A percentile compares a stretch with the other conserved stretches of the same genome.
Conservation (phyloP, 2,797 vertebrate genomes). For the Manis crassicaudata region DNA sequence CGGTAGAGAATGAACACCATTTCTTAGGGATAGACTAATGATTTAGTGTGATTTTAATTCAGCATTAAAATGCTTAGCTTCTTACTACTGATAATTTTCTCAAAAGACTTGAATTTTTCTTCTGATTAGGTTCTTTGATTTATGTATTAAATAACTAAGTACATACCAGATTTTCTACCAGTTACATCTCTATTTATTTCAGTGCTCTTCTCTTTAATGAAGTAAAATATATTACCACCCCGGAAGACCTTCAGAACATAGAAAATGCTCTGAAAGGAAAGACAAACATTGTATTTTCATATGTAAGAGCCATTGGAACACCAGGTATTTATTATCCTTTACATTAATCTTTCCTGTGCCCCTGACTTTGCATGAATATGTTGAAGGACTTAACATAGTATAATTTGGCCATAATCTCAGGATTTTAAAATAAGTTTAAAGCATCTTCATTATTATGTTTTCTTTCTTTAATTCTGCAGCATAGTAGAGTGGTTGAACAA, state of each 20-base stretch:
- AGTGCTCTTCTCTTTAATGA: slow-evolving; percentile 95
- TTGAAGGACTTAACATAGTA: not conserved
- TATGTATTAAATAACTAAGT: slow-evolving; percentile 26
- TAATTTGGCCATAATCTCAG: not conserved
- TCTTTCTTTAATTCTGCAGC: not conserved
- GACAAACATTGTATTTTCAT: slow-evolving; percentile 90
- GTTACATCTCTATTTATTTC: slow-evolving; percentile 70
- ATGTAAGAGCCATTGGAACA: slow-evolving; percentile 92
- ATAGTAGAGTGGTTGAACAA: not conserved
- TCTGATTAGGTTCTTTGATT: slow-evolving; percentile 10
- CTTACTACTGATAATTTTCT: slow-evolving; percentile 12
- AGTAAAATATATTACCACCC: slow-evolving; percentile 92
- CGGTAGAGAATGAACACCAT: not conserved
- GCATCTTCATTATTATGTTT: not conserved
- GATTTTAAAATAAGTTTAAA: slow-evolving; percentile 39
- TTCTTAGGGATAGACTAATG: not conserved
- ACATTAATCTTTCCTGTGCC: not conserved
- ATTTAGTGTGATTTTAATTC: not conserved
- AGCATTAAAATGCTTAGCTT: not conserved
- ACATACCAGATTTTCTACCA: not conserved
- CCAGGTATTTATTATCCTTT: slow-evolving; percentile 87
- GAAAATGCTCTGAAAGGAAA: slow-evolving; percentile 90
- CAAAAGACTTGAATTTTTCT: slow-evolving; percentile 5
- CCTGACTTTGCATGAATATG: not conserved
- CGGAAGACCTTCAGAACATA: slow-evolving; percentile 89